Evolutionary conservation across 2,888 invertebrate genomes (phyloP).

Genomic region (Nomada hirtipes): DNA sequence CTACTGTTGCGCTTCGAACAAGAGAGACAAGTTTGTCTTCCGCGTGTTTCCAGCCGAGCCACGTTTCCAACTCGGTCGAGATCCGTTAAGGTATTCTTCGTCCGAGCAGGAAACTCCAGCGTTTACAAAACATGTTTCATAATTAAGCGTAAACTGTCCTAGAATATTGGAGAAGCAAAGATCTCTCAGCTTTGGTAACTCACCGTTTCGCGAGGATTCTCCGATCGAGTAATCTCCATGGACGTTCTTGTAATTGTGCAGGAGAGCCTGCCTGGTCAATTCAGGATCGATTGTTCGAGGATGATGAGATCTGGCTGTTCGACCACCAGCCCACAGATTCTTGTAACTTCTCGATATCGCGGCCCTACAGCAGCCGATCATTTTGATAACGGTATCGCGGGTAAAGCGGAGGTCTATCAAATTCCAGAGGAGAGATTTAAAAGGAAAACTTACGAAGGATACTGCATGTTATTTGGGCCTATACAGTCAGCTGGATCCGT

Average conservation of each 20-base stretch:
- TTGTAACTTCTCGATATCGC: slow-evolving; percentile 90
- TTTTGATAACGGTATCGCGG: slow-evolving; percentile 40
- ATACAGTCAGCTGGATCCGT: slow-evolving; percentile 91
- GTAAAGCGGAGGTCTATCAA: slow-evolving; percentile 6
- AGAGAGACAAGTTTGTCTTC: slow-evolving; percentile 51
- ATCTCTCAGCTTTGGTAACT: slow-evolving; percentile 49
- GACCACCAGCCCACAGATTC: slow-evolving; percentile 88
- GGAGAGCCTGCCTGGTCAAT: slow-evolving; percentile 89
- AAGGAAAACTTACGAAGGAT: slow-evolving; percentile 90
- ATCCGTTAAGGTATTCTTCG: slow-evolving; percentile 20
- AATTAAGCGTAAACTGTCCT: not conserved
- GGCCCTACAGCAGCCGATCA: slow-evolving; percentile 86
- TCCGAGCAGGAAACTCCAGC: slow-evolving; percentile 11
- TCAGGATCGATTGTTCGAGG: slow-evolving; percentile 90
- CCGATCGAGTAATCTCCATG: slow-evolving; percentile 85
- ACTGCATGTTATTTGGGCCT: slow-evolving; percentile 93
- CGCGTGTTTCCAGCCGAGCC: slow-evolving; percentile 40
- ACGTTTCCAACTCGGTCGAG: slow-evolving; percentile 17
- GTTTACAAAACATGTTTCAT: slow-evolving; percentile 4
- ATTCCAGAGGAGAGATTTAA: not conserved
- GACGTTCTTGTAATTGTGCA: slow-evolving; percentile 87
- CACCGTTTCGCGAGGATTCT: slow-evolving; percentile 79
- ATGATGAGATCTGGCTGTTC: slow-evolving; percentile 88
- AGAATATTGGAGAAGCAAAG: not conserved
- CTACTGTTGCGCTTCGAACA: slow-evolving; percentile 42